Evolutionary conservation across 2,888 invertebrate species (phyloP), one percentile per base, ranked within the genome.

Genomic region (Eilema sororculum): DNA sequence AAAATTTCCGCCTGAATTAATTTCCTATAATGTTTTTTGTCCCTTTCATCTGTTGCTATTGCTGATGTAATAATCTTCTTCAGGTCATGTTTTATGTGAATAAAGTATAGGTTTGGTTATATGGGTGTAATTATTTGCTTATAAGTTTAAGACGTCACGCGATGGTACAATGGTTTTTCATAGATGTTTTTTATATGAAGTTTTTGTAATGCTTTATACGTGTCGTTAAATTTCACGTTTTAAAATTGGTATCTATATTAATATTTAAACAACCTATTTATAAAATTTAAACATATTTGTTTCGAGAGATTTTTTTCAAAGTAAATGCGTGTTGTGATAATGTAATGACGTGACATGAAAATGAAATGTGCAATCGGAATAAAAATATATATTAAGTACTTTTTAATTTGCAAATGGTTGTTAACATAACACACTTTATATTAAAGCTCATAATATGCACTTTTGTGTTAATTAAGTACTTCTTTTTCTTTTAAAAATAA

Each of bases 1-100:
- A 80, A 88, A 89, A 89, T 92, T 92, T 81, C 91, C 92, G 92
- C 90, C 79, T 91, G 90, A 91, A 87, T 89, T 90, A 88, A 91
- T 91, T 91, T 88, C 83, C 74, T 82, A 82, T 80, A 81, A 80
- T 76, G 75, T 81, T 81, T 81, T 72, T 72, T 69, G 68, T 72
- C 22, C 58, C 83, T 75, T 77, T 80, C 76, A 76, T 74, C 62
- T 76, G 76, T 77, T 84, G 78, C 76, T 74, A 71, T 72, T 78
- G 74, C 65, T 76, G 76, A 78, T 81, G 78, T 78, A 73, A 76
- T 85, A 85, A 83, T 83, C 83, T 82, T 67, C 81, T 82, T 67
- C 60, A 78, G 72, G 75, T 75, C 65, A 33, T 72, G 69, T 82
- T 78, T 79, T 80, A 77, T 72, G 67, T 77, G 74, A 67, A 59